Conservation (phyloP, 2,888 invertebrate genomes). For the Cylindroiulus punctatus region DNA sequence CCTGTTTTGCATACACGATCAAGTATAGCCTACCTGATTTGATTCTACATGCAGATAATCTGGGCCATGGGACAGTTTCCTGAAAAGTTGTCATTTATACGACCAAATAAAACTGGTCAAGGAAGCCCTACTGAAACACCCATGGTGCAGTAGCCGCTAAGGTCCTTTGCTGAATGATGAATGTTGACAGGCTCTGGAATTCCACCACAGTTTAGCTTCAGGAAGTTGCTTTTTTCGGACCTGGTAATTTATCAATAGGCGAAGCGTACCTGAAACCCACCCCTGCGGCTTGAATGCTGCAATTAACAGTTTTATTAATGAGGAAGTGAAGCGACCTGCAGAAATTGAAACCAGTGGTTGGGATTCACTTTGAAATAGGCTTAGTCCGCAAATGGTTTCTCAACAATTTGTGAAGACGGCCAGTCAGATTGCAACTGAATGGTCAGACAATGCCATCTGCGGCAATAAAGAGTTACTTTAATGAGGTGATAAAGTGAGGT, state of each 20-base stretch:
- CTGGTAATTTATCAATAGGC: background rate
- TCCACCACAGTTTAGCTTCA: background rate
- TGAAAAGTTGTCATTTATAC: too few relatives aligned
- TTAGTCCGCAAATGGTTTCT: background rate
- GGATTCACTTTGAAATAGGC: background rate
- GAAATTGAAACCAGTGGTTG: background rate
- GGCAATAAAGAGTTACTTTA: background rate
- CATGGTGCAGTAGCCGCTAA: too few relatives aligned
- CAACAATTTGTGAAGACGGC: background rate
- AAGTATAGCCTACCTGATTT: too few relatives aligned
- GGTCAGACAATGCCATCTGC: background rate
- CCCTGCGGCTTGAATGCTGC: constrained; percentile 10
- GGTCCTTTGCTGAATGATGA: background rate
- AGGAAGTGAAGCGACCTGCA: constrained; percentile 27
- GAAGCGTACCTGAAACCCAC: background rate
- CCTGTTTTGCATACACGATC: too few relatives aligned
- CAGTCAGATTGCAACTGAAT: background rate
- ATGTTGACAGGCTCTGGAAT: background rate
- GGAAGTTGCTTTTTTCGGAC: background rate
- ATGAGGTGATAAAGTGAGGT: constrained; percentile 36
- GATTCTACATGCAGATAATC: too few relatives aligned
- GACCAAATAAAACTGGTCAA: too few relatives aligned
- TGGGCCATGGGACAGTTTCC: too few relatives aligned
- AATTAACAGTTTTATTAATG: constrained; percentile 9
- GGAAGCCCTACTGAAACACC: too few relatives aligned